Base-by-base conservation (phyloP, 1,140 invertebrate species). In the Spodoptera frugiperda region DNA sequence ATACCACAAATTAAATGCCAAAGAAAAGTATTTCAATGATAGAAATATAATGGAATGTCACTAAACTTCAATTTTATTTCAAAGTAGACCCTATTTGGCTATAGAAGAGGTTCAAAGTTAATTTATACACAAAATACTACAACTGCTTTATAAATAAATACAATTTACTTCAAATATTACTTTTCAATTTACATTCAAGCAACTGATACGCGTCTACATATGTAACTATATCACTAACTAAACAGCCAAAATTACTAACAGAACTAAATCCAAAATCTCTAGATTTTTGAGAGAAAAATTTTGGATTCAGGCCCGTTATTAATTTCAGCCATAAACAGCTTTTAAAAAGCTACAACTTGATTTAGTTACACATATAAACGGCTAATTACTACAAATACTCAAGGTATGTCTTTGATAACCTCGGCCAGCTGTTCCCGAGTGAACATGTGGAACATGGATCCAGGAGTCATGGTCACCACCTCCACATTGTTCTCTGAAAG, bases 401-500 rank as follows among this genome's bases (percentile, higher is more conserved):
- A 97, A 92, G 96, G 95, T 90, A 97, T 96, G 82, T 96, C 96
- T 91, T 97, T 96, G 91, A 98, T 98, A 91, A 98, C 97, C 95
- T 97, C 96, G 89, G 99, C 98, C 11, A 99, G 96, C 92, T 99
- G 98, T 83, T 98, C 97, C 92, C 98, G 98, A 14, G 96, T 95
- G 85, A 97, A 98, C 97, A 99, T 98, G 80, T 98, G 97, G 95
- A 98, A 99, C 79, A 97, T 94, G 10, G 96, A 96, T 0, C 79
- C 86, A 1, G 97, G 96, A 2, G 98, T 99, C 94, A 99, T 98
- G 15, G 97, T 98, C 87, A 98, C 98, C 46, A 99, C 97, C 95
- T 99, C 99, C 59, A 99, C 98, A 95, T 99, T 99, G 46, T 97
- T 98, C 33, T 98, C 98, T 81, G 98, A 99, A 0, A 99, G 93